Percentiles rank a stretch among this genome's conserved stretches.
phyloP scores from a whole-genome alignment of 2,113 vertebrate species.

The Rafetus swinhoei region DNA sequence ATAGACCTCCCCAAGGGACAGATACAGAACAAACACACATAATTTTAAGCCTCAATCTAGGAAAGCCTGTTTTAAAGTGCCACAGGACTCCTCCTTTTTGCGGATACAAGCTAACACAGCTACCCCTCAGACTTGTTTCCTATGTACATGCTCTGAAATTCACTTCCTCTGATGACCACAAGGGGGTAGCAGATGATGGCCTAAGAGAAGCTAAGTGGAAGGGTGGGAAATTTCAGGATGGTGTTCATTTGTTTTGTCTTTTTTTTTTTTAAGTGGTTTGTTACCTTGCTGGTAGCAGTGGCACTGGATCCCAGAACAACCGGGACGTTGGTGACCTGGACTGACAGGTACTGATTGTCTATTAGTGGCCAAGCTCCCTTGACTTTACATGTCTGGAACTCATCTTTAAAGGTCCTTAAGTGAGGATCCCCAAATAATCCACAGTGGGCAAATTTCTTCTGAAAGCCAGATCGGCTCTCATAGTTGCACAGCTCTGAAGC shows the following conservation, averaged over 20 bases:
- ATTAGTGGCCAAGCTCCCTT: conserved; percentile 88
- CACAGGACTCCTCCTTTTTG: too few species aligned
- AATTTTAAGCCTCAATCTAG: background rate
- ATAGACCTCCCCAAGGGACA: background rate
- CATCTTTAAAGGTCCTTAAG: conserved; percentile 84
- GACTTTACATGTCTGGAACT: conserved; percentile 88
- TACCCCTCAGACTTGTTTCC: background rate
- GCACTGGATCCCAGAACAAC: conserved; percentile 84
- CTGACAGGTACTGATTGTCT: conserved; percentile 85
- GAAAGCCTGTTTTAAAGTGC: too few species aligned
- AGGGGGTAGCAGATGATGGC: background rate
- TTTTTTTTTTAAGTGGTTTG: background rate
- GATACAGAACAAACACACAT: background rate
- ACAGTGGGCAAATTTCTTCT: conserved; percentile 84
- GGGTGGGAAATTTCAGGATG: background rate
- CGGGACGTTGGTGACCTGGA: conserved; percentile 88
- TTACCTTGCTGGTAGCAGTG: conserved; percentile 87
- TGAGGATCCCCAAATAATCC: conserved; percentile 88
- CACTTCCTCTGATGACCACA: background rate
- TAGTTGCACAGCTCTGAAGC: conserved; percentile 80
- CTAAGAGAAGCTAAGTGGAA: background rate
- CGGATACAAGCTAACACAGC: too few species aligned
- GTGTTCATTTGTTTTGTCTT: too few species aligned
- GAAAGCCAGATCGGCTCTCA: conserved; percentile 71
- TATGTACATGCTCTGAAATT: background rate